Base-by-base conservation (phyloP, 2,888 invertebrate genomes). In the Neoascia interrupta region DNA sequence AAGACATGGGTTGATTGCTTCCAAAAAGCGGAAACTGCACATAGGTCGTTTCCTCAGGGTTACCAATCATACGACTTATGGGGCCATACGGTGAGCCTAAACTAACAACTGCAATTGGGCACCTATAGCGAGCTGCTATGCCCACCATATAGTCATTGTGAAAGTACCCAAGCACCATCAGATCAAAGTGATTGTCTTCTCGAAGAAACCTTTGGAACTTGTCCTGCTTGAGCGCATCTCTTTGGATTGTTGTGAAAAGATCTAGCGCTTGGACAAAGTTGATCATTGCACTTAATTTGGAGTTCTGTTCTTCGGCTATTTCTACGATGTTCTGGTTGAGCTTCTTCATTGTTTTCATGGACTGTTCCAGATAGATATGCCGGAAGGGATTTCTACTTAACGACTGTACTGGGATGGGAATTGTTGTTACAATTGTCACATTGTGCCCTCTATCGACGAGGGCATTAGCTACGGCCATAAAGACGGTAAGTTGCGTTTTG, bases 381-480 rank as follows among this genome's bases (percentile, higher is more conserved):
- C 37, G 54, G 39, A 39, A 72, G 3, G 26, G 49, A 6, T 18
- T 28, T 16, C 18, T 23, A 3, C 13, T 16, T 0, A 15, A 11
- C 19, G 37, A 39, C 18, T 54, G 18, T 0, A 3, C 5, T 0
- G 54, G 63, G n/a, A 72, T 63, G 0, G 16, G n/a, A 5, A 82
- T 41, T 6, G 64, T 74, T 3, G 84, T 82, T 0, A 84, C 68
- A 1, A 84, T 64, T 0, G 84, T 84, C 3, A 85, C 80, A 80
- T 84, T 82, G 49, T 85, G 85, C 1, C 83, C 82, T 5, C 82
- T 64, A 26, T 83, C 83, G 3, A 83, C 81, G 45, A 85, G 73
- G 0, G 82, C 76, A 10, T 81, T 82, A 2, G 82, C 81, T 4
- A 82, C 81, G 2, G 83, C 79, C 82, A 82, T 81, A 37, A 82